Evolutionary conservation across 2,888 invertebrate species (phyloP).

Genomic region (Archips xylosteana): DNA sequence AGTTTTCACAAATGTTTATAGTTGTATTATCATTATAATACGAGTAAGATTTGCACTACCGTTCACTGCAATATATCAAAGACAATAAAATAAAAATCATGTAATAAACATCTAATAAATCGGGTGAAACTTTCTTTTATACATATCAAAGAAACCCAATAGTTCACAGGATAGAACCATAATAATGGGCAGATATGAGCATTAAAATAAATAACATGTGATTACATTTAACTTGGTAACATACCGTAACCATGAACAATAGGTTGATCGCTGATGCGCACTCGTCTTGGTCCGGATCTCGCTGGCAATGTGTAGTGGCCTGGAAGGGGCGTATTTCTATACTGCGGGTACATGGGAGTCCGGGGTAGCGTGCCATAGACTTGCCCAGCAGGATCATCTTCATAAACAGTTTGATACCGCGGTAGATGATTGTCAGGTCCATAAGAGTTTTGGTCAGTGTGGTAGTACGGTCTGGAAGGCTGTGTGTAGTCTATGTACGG

Average conservation of each 20-base stretch:
- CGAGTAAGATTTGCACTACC: conserved; percentile 13
- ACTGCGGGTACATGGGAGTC: conserved; percentile 52
- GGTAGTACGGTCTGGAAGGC: conserved; percentile 55
- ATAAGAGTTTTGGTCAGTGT: conserved; percentile 52
- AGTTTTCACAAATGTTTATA: conserved; percentile 14
- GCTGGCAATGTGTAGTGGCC: conserved; percentile 71
- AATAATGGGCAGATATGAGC: conserved; percentile 15
- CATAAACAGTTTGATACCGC: conserved; percentile 61
- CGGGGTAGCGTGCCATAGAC: conserved; percentile 70
- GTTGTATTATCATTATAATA: conserved; percentile 4
- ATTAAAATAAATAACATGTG: conserved; percentile 20
- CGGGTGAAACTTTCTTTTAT: not conserved
- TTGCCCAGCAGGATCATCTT: conserved; percentile 60
- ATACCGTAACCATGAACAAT: conserved; percentile 79
- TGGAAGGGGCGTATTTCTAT: conserved; percentile 53
- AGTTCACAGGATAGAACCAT: conserved; percentile 3
- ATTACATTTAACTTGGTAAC: conserved; percentile 52
- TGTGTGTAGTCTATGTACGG: conserved; percentile 68
- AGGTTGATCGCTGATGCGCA: conserved; percentile 77
- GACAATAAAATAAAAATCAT: not conserved
- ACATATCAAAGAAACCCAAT: conserved; percentile 4
- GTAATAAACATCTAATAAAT: not conserved
- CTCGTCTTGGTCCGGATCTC: conserved; percentile 69
- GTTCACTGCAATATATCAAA: not conserved
- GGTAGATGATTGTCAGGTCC: conserved; percentile 45